These are phyloP conservation scores for Fabriciana adippe DNA, from an alignment of 2,888 invertebrate genomes.

Conservation along the genomic window DNA sequence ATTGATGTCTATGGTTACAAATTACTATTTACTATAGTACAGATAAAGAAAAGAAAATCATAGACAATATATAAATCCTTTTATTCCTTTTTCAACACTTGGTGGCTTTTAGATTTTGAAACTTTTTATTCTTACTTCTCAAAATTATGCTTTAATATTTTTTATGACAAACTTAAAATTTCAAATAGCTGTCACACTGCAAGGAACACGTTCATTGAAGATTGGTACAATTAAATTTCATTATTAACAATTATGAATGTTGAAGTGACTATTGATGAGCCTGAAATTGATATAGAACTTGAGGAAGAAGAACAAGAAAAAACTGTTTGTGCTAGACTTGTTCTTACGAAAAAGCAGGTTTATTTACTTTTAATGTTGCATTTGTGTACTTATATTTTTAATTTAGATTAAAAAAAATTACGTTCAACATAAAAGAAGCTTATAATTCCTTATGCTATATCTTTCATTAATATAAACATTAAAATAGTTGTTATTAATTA, in stretches of 20 bases:
- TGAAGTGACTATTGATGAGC: slow-evolving; percentile 36
- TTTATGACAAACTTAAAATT: too few relatives aligned
- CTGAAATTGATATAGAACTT: slow-evolving; percentile 40
- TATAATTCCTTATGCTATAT: too few relatives aligned
- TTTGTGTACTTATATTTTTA: not conserved
- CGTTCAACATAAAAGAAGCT: too few relatives aligned
- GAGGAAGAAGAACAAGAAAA: slow-evolving; percentile 58
- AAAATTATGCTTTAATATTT: too few relatives aligned
- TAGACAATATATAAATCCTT: slow-evolving; percentile 12
- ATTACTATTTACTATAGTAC: not conserved
- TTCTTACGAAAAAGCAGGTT: slow-evolving; percentile 64
- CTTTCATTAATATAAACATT: not conserved
- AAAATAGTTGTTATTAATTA: not conserved
- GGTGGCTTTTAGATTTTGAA: too few relatives aligned
- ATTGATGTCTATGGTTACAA: too few relatives aligned
- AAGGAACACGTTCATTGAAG: too few relatives aligned
- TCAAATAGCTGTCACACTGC: too few relatives aligned
- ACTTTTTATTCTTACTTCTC: too few relatives aligned
- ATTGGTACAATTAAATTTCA: not conserved
- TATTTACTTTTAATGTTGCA: not conserved
- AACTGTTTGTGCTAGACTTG: slow-evolving; percentile 57
- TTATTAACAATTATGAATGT: slow-evolving; percentile 40
- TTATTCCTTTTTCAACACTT: not conserved
- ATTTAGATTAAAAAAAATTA: not conserved
- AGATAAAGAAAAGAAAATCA: not conserved